Evolutionary conservation across 2,797 vertebrate species (phyloP), one percentile per base, ranked within the genome.

Genomic region (Chelon auratus): DNA sequence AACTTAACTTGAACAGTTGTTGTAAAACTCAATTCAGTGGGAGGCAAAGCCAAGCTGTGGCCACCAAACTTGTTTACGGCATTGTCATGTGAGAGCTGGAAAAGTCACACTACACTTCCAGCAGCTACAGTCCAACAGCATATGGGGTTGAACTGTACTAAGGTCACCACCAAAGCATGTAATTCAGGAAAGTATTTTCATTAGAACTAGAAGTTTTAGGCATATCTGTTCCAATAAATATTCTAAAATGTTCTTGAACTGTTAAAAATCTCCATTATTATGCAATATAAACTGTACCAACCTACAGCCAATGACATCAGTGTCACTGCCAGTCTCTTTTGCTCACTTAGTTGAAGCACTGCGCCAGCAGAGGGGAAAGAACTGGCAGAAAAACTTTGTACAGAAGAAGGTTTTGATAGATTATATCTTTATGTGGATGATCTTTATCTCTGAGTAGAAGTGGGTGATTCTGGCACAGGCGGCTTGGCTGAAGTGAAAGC

Each of bases 1-100:
- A 86, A 88, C 66, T 67, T 75, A 81, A 76, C 62, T 72, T 59
- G 68, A 75, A 69, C 76, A 86, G 53, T 88, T 75, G 81, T 73
- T 80, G 51, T 82, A 80, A 82, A 86, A 81, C 68, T 61, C 54
- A 70, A 40, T 77, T 79, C 62, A 72, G 33, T 57, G 42, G 50
- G 76, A 72, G 73, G 48, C 61, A 76, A 55, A 56, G 55, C 61
- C 56, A 47, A 58, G 72, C 62, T 74, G 71, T 64, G 69, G 77
- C 85, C 68, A 59, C 62, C 53, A 62, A 43, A 74, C 69, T 55
- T 68, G 57, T 90, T 89, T 84, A 83, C 62, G 43, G 30, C 55
- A 70, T 80, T 79, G 68, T 87, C 78, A 48, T 64, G 57, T 48
- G 75, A 86, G 77, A 64, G 78, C 50, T 65, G 51, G 55, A 86